These are phyloP conservation scores for Morone saxatilis DNA, from an alignment of 2,113 vertebrate genomes.

Conservation along the genomic window DNA sequence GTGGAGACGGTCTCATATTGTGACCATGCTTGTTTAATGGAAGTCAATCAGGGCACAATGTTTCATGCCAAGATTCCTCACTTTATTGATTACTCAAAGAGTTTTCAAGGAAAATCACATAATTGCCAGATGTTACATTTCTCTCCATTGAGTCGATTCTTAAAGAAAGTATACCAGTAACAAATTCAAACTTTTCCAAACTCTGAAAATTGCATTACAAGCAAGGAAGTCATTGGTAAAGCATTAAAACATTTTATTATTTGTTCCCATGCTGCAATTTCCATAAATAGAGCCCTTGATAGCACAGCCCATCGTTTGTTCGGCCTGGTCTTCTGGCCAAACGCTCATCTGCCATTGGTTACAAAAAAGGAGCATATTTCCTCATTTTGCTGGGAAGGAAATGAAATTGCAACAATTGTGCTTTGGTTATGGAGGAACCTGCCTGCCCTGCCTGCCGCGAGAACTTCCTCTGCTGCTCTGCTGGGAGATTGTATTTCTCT, in stretches of 20 bases:
- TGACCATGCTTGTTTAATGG: constrained; percentile 53
- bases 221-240: constrained; percentile 11
- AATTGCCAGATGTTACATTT: constrained; percentile 53
- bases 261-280: constrained; percentile 14
- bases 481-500: constrained; percentile 70
- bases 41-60: constrained; percentile 42
- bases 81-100: constrained; percentile 61
- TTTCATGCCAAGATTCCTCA: constrained; percentile 38
- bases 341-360: constrained; percentile 63
- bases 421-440: constrained; percentile 76
- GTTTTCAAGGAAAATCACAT: constrained; percentile 42
- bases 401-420: constrained; percentile 76
- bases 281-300: constrained; percentile 30
- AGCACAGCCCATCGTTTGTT: constrained; percentile 50
- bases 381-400: constrained; percentile 73
- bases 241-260: constrained; percentile 18
- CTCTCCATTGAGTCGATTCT: background rate
- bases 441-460: constrained; percentile 66
- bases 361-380: constrained; percentile 56
- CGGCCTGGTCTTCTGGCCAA: background rate
- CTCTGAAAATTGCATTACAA: constrained; percentile 1
- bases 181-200: background rate
- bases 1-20: constrained; percentile 64
- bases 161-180: background rate
- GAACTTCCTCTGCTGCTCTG: constrained; percentile 75